phyloP scores from a whole-genome alignment of 2,113 vertebrate genomes.

The Prionailurus viverrinus region DNA sequence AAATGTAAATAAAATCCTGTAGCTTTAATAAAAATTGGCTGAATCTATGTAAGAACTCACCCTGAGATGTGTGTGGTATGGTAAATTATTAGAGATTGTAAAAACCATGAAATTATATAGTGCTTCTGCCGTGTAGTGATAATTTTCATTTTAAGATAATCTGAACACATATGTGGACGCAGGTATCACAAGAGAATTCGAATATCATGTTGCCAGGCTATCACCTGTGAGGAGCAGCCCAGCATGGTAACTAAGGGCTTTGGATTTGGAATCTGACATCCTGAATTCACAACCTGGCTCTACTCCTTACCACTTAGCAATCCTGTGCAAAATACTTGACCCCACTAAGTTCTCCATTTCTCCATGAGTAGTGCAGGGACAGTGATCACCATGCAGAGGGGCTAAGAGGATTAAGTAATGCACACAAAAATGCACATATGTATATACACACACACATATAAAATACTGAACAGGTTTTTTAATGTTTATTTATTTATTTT shows the following conservation, averaged over 20 bases:
- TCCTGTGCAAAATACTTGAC: no score
- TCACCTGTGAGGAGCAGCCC: neutral
- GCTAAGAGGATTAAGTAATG: neutral
- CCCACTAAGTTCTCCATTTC: neutral
- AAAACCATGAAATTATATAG: neutral
- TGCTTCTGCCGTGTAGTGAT: neutral
- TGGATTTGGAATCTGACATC: neutral
- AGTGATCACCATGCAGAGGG: neutral
- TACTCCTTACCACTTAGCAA: neutral
- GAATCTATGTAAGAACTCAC: neutral
- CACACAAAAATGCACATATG: no score
- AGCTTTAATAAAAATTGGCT: constrained; percentile 15
- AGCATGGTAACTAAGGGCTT: neutral
- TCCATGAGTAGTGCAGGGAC: neutral
- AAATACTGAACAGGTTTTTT: no score
- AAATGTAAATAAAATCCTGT: neutral
- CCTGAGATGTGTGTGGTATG: neutral
- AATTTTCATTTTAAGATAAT: neutral
- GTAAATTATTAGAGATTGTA: neutral
- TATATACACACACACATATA: no score
- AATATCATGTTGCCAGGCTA: neutral
- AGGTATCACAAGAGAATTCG: neutral
- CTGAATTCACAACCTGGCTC: neutral
- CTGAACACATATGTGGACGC: neutral
- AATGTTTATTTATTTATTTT: no score